Evolutionary conservation across 37 sponge, comb jelly and placozoan genomes (phyloP).

Genomic region (Aplysina aerophoba): DNA sequence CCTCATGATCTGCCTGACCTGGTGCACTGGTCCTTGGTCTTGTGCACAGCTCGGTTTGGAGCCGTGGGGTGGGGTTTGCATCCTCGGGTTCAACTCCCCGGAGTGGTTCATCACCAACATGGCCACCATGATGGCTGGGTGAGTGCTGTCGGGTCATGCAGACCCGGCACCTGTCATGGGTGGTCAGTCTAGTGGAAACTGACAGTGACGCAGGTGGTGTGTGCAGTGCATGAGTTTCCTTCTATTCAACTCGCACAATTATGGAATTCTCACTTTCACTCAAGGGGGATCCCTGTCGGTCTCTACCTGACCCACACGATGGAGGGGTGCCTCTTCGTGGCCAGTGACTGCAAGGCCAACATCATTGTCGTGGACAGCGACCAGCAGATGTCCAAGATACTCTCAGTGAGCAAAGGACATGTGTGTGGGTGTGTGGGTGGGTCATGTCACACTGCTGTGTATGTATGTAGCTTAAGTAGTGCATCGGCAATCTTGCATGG

Average conservation of each 20-base stretch:
- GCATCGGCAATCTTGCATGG: no score
- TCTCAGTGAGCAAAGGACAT: conserved; percentile 46
- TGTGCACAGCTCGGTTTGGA: conserved; percentile 83
- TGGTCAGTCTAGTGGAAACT: no score
- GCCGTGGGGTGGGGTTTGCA: conserved; percentile 74
- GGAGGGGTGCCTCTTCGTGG: conserved; percentile 60
- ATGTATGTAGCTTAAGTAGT: no score
- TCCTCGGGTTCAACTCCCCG: conserved; percentile 89
- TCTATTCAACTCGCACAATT: no score
- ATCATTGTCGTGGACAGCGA: conserved; percentile 85
- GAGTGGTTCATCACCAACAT: conserved; percentile 85
- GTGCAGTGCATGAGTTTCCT: no score
- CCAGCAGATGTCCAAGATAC: conserved; percentile 70
- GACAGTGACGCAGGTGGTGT: no score
- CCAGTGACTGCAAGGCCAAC: conserved; percentile 68
- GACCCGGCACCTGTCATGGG: no score
- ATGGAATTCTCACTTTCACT: conserved; percentile 2
- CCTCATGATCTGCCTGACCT: neutral
- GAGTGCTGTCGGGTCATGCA: conserved; percentile 3
- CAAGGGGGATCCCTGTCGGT: conserved; percentile 72
- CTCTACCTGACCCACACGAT: conserved; percentile 71
- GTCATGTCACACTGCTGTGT: conserved; percentile 21
- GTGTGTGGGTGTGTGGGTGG: conserved; percentile 11
- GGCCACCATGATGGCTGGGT: conserved; percentile 86
- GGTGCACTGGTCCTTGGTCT: neutral